Percentiles rank a stretch among this genome's conserved stretches.
Conservation (phyloP, 53 echinoderm and acorn worm species). For the Stichopus horrens region DNA sequence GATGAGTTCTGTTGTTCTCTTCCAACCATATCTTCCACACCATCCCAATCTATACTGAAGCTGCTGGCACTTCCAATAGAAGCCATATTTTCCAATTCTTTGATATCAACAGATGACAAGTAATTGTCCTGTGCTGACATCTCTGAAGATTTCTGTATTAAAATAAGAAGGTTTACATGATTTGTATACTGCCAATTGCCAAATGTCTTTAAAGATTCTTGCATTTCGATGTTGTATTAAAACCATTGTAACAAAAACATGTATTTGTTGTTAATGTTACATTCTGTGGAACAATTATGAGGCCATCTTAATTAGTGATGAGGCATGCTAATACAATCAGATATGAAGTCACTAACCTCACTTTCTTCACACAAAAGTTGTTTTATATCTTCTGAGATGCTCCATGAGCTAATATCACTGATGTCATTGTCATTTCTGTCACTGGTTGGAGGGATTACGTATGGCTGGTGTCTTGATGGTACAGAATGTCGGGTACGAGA, state of each 20-base stretch:
- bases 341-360: slow-evolving; percentile 53
- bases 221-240: too few species aligned
- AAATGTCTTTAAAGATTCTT: too few species aligned
- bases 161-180: neutral
- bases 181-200: too few species aligned
- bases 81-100: slow-evolving; percentile 68
- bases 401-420: slow-evolving; percentile 93
- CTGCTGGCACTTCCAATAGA: slow-evolving; percentile 86
- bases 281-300: too few species aligned
- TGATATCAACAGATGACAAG: slow-evolving; percentile 66
- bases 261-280: too few species aligned
- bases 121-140: slow-evolving; percentile 54
- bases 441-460: slow-evolving; percentile 42
- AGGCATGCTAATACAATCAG: too few species aligned
- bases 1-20: neutral
- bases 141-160: neutral
- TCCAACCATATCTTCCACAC: slow-evolving; percentile 82
- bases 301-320: too few species aligned
- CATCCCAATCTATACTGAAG: slow-evolving; percentile 89
- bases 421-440: slow-evolving; percentile 66
- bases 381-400: slow-evolving; percentile 87
- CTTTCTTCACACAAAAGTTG: slow-evolving; percentile 66
- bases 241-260: too few species aligned
- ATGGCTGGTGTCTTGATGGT: slow-evolving; percentile 73
- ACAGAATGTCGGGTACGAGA: slow-evolving; percentile 66